Evolutionary conservation across 2,797 vertebrate species (phyloP), one percentile per base, ranked within the genome.

Genomic region (Mallotus villosus): DNA sequence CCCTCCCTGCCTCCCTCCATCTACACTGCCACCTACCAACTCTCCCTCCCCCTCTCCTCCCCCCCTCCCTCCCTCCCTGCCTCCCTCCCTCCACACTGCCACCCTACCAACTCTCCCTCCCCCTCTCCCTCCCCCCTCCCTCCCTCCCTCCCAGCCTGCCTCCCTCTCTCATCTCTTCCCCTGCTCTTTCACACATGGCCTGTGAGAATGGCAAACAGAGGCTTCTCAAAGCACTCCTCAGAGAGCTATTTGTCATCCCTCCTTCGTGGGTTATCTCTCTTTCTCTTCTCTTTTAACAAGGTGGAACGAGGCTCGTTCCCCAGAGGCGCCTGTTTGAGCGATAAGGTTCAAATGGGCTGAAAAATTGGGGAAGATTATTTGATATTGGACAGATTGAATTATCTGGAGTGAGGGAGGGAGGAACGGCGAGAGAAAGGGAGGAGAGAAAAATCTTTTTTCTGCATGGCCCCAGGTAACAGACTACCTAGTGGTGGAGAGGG

Each of bases 371-470:
- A 82, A 81, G 80, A 90, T 91, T 85, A 91, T 91, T 92, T 89
- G 87, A 92, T 90, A 92, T 85, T 81, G 88, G 88, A 89, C 76
- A 86, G 88, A 92, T 87, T 89, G 88, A 89, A 91, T 91, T 86
- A 89, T 90, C 80, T 83, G 61, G 74, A 78, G 82, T 75, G 82
- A 77, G 59, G 62, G 72, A 68, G 71, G 29, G 66, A 75, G 71
- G 32, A 68, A 55, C 71, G 61, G 72, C 61, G 64, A 82, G 78
- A 73, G 81, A 83, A 80, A 85, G 78, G 75, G 79, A 82, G 69
- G 80, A 82, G 77, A 85, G 81, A 49, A 69, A 84, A 90, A 88
- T 84, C 41, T 58, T 85, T 86, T 87, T 80, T 83, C 78, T 78
- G 68, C 76, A 72, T 78, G 2, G 66, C 82, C 83, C 78, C 63